A percentile compares a stretch with the other conserved stretches of the same genome.
Evolutionary conservation across 2,113 vertebrate genomes (phyloP).

Genomic region (Sebastes fasciatus): DNA sequence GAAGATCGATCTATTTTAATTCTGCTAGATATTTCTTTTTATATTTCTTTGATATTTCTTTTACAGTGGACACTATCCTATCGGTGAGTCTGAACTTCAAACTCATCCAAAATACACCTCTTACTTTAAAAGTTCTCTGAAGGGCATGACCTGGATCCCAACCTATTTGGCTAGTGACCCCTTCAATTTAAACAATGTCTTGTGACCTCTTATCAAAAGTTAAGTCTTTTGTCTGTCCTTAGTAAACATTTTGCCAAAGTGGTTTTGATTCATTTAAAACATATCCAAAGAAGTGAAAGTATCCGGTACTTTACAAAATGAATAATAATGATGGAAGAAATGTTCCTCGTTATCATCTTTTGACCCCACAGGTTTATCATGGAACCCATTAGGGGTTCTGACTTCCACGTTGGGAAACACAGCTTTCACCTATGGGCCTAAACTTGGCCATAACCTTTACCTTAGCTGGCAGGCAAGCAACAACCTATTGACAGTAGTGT

Average conservation of each 20-base stretch:
- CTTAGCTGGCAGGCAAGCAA: background rate
- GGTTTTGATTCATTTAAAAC: background rate
- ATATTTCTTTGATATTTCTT: no score
- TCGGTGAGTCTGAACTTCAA: background rate
- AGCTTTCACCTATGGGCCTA: background rate
- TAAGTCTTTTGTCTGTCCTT: background rate
- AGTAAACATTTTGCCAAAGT: background rate
- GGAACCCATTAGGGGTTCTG: background rate
- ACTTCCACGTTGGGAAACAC: background rate
- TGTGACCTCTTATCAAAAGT: background rate
- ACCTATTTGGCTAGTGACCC: background rate
- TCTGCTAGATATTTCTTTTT: no score
- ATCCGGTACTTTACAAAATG: background rate
- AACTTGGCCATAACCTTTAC: background rate
- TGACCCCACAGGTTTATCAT: background rate
- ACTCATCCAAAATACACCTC: background rate
- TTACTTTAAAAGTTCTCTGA: background rate
- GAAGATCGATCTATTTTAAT: no score
- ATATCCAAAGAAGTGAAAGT: background rate
- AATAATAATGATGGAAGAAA: background rate
- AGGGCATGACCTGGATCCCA: no score
- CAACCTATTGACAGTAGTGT: background rate
- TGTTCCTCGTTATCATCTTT: background rate
- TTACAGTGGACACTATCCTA: no score
- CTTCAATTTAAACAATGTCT: background rate